A percentile compares a stretch with the other conserved stretches of the same genome.
phyloP scores from a whole-genome alignment of 2,113 vertebrate species.

The Piprites chloris region DNA sequence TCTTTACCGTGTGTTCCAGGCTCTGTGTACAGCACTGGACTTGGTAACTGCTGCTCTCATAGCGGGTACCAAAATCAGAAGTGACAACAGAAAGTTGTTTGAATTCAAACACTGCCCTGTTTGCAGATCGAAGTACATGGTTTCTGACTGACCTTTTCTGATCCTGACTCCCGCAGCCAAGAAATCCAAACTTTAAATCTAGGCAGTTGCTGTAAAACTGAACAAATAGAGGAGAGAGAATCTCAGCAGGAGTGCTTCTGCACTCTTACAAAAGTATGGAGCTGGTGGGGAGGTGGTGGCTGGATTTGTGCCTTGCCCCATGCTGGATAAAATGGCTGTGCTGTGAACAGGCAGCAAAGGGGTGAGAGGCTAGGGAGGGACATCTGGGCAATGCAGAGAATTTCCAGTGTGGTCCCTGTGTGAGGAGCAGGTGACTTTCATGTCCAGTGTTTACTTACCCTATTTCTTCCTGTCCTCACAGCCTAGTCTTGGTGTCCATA shows the following conservation, averaged over 20 bases:
- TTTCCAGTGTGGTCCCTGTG: neutral
- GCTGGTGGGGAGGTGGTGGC: neutral
- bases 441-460: neutral
- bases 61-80: neutral
- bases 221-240: neutral
- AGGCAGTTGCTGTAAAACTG: neutral
- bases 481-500: neutral
- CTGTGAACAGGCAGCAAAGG: neutral
- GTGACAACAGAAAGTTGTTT: neutral
- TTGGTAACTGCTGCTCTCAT: neutral
- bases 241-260: neutral
- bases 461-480: neutral
- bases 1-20: accelerated
- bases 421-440: neutral
- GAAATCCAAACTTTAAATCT: neutral
- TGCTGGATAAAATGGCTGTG: neutral
- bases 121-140: neutral
- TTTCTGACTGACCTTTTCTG: neutral
- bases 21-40: neutral
- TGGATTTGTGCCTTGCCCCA: accelerated
- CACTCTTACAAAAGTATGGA: neutral
- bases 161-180: neutral
- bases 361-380: neutral
- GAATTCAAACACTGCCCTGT: neutral
- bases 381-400: neutral